A percentile compares a stretch with the other conserved stretches of the same genome.
Conservation (phyloP, 2,797 vertebrate species). For the Anas bernieri region DNA sequence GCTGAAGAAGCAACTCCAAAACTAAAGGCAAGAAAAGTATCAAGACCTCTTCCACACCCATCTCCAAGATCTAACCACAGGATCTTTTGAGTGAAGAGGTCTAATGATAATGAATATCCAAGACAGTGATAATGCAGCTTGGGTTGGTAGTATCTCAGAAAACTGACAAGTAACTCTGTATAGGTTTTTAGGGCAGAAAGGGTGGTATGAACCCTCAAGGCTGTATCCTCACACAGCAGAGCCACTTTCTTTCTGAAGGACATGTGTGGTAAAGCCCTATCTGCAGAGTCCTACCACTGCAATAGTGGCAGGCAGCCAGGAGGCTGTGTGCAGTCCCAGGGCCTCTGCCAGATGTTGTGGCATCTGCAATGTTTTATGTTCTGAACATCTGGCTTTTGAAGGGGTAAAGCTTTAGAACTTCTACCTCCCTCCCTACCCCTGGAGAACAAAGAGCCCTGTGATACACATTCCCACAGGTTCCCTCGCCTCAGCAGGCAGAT, state of each 20-base stretch:
- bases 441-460: conserved; percentile 56
- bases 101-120: background rate
- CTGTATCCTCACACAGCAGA: background rate
- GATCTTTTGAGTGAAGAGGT: background rate
- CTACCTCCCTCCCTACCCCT: background rate
- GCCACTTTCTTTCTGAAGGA: background rate
- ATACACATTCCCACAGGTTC: background rate
- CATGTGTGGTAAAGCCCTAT: background rate
- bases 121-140: background rate
- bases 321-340: background rate
- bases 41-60: background rate
- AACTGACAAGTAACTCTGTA: background rate
- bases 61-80: background rate
- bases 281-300: background rate
- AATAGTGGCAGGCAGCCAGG: conserved; percentile 32
- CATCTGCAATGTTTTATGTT: conserved; percentile 42
- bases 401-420: conserved; percentile 20
- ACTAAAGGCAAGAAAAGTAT: background rate
- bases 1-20: background rate
- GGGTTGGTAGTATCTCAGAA: background rate
- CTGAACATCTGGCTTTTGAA: conserved; percentile 52
- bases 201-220: background rate
- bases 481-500: background rate
- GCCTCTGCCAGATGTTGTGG: conserved; percentile 45
- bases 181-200: background rate